Base-by-base conservation (phyloP, 2,113 vertebrate species). In the Castor canadensis region DNA sequence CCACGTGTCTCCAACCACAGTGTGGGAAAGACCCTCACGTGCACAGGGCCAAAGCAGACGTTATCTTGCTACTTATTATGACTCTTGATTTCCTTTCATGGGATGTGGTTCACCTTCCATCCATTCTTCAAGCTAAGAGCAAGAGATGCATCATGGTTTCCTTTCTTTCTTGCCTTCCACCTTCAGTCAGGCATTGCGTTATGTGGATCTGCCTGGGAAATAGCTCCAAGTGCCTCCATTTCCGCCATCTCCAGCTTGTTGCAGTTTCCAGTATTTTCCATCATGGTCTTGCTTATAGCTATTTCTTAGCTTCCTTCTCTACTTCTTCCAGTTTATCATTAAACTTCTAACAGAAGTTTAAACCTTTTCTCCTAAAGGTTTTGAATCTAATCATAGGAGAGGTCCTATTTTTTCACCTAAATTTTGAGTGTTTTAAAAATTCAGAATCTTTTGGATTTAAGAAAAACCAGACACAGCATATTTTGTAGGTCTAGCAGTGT, bases 31-130 rank as follows among this genome's bases (percentile, higher is more conserved):
- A 58, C 58, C 49, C 52, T 69, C 56, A 22, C 12, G 49, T 7
- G 4, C 35, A 13, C 19, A 5, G 22, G 76, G 58, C 72, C 87
- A 92, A 67, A 58, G 15, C 43, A n/a, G 60, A 38, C 47, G 69
- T 81, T 45, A 82, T 85, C 76, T 82, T 67, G 84, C 92, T 71
- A 58, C 76, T 84, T 86, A 15, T 87, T 56, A 72, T 77, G 52
- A 52, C 56, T 95, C 71, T 91, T 3, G 4, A 71, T 87, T 85
- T 87, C 82, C 43, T 86, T 26, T 76, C 32, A 9, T 13, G 71
- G 80, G 80, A 45, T 75, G 58, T 43, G 49, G 71, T 86, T 96
- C 43, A 66, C 95, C 97, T 97, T 96, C 95, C 96, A 96, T 82
- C 89, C 35, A 60, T 62, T 86, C 79, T 86, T 81, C 38, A 87